These are phyloP conservation scores for Hecatera dysodea DNA, from an alignment of 2,888 invertebrate genomes.

Conservation along the genomic window DNA sequence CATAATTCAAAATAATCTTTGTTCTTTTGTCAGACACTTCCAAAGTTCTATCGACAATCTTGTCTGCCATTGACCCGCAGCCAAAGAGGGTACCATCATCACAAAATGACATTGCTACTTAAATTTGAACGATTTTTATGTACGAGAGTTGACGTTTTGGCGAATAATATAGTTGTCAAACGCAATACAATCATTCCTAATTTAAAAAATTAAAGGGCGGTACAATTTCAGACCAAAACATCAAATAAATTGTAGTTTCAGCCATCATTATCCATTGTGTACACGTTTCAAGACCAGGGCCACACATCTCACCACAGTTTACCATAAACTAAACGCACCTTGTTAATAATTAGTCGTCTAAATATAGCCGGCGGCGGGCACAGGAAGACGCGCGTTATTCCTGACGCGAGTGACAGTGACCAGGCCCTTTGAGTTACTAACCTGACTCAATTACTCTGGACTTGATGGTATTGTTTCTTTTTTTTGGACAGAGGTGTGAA, in stretches of 20 bases:
- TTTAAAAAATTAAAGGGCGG: neutral
- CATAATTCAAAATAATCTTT: too few species aligned
- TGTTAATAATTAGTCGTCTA: conserved; percentile 64
- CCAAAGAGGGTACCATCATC: too few species aligned
- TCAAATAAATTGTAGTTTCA: conserved; percentile 1
- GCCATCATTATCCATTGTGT: conserved; percentile 10
- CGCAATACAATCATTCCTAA: too few species aligned
- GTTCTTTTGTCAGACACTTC: too few species aligned
- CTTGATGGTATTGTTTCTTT: conserved; percentile 17
- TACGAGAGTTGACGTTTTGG: too few species aligned
- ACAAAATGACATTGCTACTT: too few species aligned
- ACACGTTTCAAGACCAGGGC: conserved; percentile 30
- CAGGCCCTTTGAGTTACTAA: conserved; percentile 61
- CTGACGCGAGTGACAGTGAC: conserved; percentile 48
- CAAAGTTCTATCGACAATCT: too few species aligned
- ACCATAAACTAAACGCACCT: conserved; percentile 61
- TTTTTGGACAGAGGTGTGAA: conserved; percentile 19
- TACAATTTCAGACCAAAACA: neutral
- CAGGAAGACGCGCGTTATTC: conserved; percentile 62
- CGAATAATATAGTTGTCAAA: too few species aligned
- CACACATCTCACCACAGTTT: conserved; percentile 52
- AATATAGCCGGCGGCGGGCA: conserved; percentile 55
- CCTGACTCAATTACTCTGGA: conserved; percentile 55
- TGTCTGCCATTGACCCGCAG: too few species aligned
- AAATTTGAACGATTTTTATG: too few species aligned